phyloP scores from a whole-genome alignment of 92 coral and sea anemone species.

The Isaurus tuberculatus region DNA sequence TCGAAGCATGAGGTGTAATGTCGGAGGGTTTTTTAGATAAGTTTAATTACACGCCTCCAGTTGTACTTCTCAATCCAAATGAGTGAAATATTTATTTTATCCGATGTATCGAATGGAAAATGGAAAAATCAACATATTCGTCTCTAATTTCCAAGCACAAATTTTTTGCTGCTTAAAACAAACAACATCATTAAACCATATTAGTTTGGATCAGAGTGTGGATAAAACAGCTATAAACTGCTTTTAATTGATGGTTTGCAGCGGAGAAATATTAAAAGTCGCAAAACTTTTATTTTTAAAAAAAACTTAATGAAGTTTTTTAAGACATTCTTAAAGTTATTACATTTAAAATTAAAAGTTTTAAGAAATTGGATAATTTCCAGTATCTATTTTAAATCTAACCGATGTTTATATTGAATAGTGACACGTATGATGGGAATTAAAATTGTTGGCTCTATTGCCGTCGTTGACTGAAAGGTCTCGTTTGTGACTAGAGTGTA shows the following conservation, averaged over 20 bases:
- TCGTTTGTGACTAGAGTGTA: not conserved
- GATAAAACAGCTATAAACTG: not conserved
- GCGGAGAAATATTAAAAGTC: not conserved
- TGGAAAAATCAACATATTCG: not conserved
- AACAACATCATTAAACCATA: no score
- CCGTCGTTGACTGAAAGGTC: not conserved
- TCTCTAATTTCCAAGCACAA: not conserved
- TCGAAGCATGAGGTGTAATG: not conserved
- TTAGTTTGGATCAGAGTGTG: not conserved
- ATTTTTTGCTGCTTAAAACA: not conserved
- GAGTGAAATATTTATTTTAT: constrained; percentile 6
- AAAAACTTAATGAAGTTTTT: not conserved
- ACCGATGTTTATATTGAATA: not conserved
- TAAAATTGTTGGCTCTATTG: not conserved
- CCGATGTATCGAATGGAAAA: constrained; percentile 1
- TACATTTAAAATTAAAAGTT: not conserved
- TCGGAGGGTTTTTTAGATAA: not conserved
- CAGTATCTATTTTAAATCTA: not conserved
- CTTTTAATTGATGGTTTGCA: not conserved
- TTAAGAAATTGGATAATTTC: not conserved
- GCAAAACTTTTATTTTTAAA: not conserved
- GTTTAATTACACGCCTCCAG: not conserved
- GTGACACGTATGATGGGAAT: not conserved
- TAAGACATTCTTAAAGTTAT: not conserved
- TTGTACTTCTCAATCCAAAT: not conserved